These are phyloP conservation scores for Cylindroiulus punctatus DNA, from an alignment of 2,888 invertebrate genomes.

Conservation along the genomic window DNA sequence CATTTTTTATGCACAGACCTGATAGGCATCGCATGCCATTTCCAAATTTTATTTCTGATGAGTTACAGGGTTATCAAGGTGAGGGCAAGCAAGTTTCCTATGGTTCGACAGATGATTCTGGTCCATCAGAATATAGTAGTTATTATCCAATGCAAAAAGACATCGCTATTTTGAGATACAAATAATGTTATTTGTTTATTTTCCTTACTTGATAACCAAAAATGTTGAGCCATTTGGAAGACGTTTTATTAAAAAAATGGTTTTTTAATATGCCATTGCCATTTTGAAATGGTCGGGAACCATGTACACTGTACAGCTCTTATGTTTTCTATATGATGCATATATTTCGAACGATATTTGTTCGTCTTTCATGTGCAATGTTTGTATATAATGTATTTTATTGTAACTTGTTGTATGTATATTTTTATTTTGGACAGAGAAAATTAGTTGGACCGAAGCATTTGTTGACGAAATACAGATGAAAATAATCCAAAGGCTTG, in stretches of 20 bases:
- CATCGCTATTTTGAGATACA: constrained; percentile 44
- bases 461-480: neutral
- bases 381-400: constrained; percentile 44
- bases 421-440: constrained; percentile 9
- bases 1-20: constrained; percentile 8
- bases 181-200: constrained; percentile 39
- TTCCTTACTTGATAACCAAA: neutral
- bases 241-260: constrained; percentile 29
- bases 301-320: constrained; percentile 35
- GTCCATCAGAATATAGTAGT: constrained; percentile 51
- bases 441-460: neutral
- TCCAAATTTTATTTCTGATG: constrained; percentile 48
- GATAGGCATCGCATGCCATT: constrained; percentile 39
- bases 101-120: constrained; percentile 7
- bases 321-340: neutral
- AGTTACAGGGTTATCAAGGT: constrained; percentile 17
- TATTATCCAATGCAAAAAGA: constrained; percentile 54
- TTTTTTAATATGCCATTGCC: constrained; percentile 17
- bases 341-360: constrained; percentile 2
- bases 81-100: constrained; percentile 47
- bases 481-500: neutral
- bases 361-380: constrained; percentile 7
- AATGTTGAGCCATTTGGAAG: constrained; percentile 8
- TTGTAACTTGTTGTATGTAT: constrained; percentile 20
- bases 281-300: constrained; percentile 39